phyloP scores from a whole-genome alignment of 2,113 vertebrate genomes.

The Plectropomus leopardus region DNA sequence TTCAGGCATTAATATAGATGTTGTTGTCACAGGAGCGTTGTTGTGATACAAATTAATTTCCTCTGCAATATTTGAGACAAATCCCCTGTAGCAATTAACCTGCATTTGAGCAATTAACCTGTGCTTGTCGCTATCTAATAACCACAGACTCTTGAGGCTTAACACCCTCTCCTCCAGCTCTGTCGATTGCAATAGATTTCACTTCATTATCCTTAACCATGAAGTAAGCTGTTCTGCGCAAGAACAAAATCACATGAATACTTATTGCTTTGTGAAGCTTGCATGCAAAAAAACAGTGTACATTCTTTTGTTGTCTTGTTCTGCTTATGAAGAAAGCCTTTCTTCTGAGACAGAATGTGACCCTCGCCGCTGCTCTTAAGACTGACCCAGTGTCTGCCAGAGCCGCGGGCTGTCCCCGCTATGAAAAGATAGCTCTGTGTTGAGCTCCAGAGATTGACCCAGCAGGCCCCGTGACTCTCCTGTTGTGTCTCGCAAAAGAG shows the following conservation, averaged over 20 bases:
- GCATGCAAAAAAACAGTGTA: conserved; percentile 28
- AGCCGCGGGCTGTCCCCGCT: conserved; percentile 59
- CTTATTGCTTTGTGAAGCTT: conserved; percentile 41
- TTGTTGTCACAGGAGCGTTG: conserved; percentile 58
- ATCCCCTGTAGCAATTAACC: conserved; percentile 73
- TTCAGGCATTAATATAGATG: conserved; percentile 48
- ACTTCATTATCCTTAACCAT: conserved; percentile 20
- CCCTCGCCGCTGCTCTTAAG: conserved; percentile 62
- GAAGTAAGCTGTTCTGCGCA: not conserved
- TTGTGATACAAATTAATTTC: conserved; percentile 70
- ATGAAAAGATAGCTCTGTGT: conserved; percentile 79
- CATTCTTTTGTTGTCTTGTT: conserved; percentile 45
- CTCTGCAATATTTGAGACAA: conserved; percentile 64
- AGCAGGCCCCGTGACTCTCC: conserved; percentile 71
- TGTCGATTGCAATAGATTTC: conserved; percentile 11
- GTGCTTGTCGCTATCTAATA: conserved; percentile 65
- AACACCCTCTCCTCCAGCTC: not conserved
- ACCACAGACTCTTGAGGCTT: conserved; percentile 45
- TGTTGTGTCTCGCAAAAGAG: conserved; percentile 63
- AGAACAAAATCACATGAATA: conserved; percentile 29
- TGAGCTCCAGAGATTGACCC: conserved; percentile 60
- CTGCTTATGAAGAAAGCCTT: conserved; percentile 59
- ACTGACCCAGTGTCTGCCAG: conserved; percentile 60
- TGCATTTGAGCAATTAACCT: conserved; percentile 72
- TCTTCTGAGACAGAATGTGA: conserved; percentile 65